These are phyloP conservation scores for Epistrophe eligans DNA, from an alignment of 2,888 invertebrate genomes.

Conservation along the genomic window DNA sequence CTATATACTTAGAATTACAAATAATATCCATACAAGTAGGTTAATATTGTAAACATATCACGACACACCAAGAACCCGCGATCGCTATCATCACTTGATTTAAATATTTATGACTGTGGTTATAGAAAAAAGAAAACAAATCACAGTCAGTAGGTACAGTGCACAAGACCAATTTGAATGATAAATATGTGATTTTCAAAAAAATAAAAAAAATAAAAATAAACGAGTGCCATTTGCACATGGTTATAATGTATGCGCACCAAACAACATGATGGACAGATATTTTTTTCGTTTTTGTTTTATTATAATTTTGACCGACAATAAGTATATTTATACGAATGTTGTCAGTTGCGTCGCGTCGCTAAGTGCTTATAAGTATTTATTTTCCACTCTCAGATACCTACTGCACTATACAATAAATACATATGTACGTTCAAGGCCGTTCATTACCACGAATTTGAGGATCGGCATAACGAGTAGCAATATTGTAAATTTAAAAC, in stretches of 20 bases:
- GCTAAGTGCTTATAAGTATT: conserved; percentile 3
- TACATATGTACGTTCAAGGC: conserved; percentile 55
- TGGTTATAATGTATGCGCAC: neutral
- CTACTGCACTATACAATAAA: neutral
- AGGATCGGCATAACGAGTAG: conserved; percentile 12
- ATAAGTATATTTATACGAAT: too few species aligned
- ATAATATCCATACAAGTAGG: conserved; percentile 44
- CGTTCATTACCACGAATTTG: conserved; percentile 48
- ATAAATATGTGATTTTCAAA: neutral
- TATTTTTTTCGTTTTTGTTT: conserved; percentile 9
- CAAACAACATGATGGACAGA: conserved; percentile 15
- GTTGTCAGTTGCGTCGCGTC: neutral
- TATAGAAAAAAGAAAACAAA: conserved; percentile 35
- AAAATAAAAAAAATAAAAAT: neutral
- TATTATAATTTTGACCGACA: conserved; percentile 1
- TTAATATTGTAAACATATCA: conserved; percentile 70
- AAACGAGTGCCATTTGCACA: conserved; percentile 29
- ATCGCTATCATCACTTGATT: conserved; percentile 70
- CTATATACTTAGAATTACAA: conserved; percentile 22
- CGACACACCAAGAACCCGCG: conserved; percentile 47
- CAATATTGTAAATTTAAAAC: conserved; percentile 45
- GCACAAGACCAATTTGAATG: conserved; percentile 35
- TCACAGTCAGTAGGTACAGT: conserved; percentile 9
- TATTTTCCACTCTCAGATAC: conserved; percentile 27
- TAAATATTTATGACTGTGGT: conserved; percentile 64